Evolutionary conservation across 2,113 vertebrate species (phyloP).

Genomic region (Pygoscelis adeliae): DNA sequence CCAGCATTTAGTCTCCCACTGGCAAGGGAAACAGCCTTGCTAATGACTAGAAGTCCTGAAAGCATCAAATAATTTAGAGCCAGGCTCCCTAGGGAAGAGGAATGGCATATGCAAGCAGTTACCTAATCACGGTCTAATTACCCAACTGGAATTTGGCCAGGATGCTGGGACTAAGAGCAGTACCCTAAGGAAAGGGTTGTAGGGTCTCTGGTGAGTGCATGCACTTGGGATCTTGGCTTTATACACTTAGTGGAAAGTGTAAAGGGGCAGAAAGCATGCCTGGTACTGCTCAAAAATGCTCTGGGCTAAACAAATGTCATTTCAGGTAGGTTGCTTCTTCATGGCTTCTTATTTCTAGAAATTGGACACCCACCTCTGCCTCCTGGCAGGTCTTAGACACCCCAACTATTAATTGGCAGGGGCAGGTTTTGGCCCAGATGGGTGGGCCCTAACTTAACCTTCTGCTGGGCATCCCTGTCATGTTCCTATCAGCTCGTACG

Average conservation of each 20-base stretch:
- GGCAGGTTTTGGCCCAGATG: not conserved
- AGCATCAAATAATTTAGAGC: not conserved
- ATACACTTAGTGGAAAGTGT: not conserved
- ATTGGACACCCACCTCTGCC: not conserved
- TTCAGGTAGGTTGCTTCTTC: not conserved
- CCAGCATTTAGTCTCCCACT: not conserved
- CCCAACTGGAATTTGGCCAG: not conserved
- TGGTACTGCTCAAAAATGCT: not conserved
- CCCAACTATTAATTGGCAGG: not conserved
- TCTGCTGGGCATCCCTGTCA: not conserved
- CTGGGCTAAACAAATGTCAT: not conserved
- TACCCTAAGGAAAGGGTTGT: not conserved
- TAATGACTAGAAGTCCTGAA: slow-evolving; percentile 13
- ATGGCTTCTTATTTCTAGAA: not conserved
- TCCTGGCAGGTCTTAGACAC: not conserved
- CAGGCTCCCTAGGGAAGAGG: not conserved
- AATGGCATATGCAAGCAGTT: not conserved
- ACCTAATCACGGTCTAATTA: slow-evolving; percentile 9
- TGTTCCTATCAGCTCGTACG: not conserved
- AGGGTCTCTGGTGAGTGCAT: not conserved
- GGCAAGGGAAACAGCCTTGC: not conserved
- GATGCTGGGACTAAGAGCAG: not conserved
- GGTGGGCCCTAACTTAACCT: not conserved
- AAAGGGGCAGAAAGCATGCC: not conserved
- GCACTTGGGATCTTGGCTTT: not conserved